Conservation (phyloP, 2,888 invertebrate species). For the Caenorhabditis macrosperma region DNA sequence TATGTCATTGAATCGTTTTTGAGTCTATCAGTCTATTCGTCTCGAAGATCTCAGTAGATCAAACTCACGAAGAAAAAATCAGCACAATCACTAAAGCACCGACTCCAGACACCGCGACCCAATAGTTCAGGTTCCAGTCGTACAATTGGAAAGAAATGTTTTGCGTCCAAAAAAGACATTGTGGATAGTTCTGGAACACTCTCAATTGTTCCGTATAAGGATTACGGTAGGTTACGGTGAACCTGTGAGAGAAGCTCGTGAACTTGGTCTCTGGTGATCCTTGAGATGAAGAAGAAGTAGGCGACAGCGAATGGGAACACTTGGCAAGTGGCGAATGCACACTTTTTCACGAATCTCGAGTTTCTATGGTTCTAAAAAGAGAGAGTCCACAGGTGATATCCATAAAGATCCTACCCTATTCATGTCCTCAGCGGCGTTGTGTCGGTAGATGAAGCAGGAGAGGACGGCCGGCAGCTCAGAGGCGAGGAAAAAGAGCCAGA, state of each 20-base stretch:
- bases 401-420: not conserved
- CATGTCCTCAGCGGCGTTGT: not conserved
- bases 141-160: not conserved
- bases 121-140: not conserved
- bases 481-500: constrained; percentile 8
- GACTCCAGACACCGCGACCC: not conserved
- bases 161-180: not conserved
- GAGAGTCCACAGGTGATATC: not conserved
- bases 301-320: constrained; percentile 5
- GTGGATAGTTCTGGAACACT: constrained; percentile 5
- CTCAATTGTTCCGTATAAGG: too few species aligned
- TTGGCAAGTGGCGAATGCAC: not conserved
- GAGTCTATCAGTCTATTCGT: too few species aligned
- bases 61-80: not conserved
- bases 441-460: constrained; percentile 3
- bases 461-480: not conserved
- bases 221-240: not conserved
- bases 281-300: not conserved
- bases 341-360: not conserved
- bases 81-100: not conserved
- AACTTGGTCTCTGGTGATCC: not conserved
- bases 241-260: not conserved
- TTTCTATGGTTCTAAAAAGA: not conserved
- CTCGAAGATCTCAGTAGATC: too few species aligned
- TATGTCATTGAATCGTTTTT: too few species aligned